Evolutionary conservation across 2,888 invertebrate genomes (phyloP).

Genomic region (Lasioglossum figueresi): DNA sequence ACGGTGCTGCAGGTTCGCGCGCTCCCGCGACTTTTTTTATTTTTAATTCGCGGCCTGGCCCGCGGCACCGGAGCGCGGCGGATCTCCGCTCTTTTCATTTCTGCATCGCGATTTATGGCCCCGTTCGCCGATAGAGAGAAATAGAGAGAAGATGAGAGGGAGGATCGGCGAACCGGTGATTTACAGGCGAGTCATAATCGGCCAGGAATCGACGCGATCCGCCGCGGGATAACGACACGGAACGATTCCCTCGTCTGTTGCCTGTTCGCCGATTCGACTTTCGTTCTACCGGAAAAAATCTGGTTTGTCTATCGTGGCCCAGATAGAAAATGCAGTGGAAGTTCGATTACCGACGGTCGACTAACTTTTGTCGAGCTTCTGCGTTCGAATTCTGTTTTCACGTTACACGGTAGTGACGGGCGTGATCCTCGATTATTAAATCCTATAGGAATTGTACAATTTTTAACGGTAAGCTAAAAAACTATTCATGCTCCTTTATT

Average conservation of each 20-base stretch:
- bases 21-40: constrained; percentile 23
- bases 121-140: constrained; percentile 22
- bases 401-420: background rate
- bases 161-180: constrained; percentile 40
- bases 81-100: constrained; percentile 56
- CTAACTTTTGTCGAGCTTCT: background rate
- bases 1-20: background rate
- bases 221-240: constrained; percentile 74
- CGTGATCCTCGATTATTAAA: no score
- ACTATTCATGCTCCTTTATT: no score
- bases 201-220: constrained; percentile 70
- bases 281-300: background rate
- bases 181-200: constrained; percentile 58
- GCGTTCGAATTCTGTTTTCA: background rate
- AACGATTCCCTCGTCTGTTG: constrained; percentile 19
- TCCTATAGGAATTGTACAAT: no score
- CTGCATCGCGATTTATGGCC: constrained; percentile 74
- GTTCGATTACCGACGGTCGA: background rate
- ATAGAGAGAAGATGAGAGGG: background rate
- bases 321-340: background rate
- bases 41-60: constrained; percentile 49
- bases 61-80: constrained; percentile 7
- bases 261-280: constrained; percentile 16
- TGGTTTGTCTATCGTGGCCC: background rate
- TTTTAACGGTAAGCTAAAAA: no score